Evolutionary conservation across 2,888 invertebrate genomes (phyloP), one percentile per base, ranked within the genome.

Genomic region (Drosophila melanosoma): DNA sequence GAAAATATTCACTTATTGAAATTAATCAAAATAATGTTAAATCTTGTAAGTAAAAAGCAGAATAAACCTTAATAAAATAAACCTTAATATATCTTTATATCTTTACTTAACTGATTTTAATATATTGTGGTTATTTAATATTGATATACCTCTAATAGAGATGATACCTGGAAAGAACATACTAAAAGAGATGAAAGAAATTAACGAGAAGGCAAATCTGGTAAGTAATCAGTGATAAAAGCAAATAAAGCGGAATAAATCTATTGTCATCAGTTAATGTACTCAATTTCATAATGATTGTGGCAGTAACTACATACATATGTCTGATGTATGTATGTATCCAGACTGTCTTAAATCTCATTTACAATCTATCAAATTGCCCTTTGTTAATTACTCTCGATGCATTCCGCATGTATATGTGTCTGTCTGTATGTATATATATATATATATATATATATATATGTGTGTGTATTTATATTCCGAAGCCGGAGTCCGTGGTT

Each of bases 311-410:
- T 29, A 56, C 38, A 6, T 17, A 17, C 10, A 17, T 54, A n/a
- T 15, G 35, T 26, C 0, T 17, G 8, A 2, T 8, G 45, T 29
- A 35, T 54, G 33, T 53, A 20, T 38, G 36, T 63, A 23, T 33
- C 51, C 29, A 60, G 15, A 35, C 35, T 35, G 38, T 52, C 51
- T 57, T 57, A 51, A 68, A 66, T 66, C 35, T 51, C 59, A 49
- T 59, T 48, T 49, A 48, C 36, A 45, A 58, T 58, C 65, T 60
- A 65, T 75, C 61, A 38, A 29, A 45, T 71, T 68, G 59, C 51
- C 52, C 59, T 75, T 61, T 60, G 69, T 76, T 78, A 79, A 78
- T 79, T 79, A 68, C 76, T 23, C 62, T 68, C 56, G 29, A 63
- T 70, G 66, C 63, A 69, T 35, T 45, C 38, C 57, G 52, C 69